Percentiles rank a stretch among this genome's conserved stretches.
These are phyloP conservation scores for Bradypodion ventrale DNA, from an alignment of 2,797 vertebrate species.

Conservation along the genomic window DNA sequence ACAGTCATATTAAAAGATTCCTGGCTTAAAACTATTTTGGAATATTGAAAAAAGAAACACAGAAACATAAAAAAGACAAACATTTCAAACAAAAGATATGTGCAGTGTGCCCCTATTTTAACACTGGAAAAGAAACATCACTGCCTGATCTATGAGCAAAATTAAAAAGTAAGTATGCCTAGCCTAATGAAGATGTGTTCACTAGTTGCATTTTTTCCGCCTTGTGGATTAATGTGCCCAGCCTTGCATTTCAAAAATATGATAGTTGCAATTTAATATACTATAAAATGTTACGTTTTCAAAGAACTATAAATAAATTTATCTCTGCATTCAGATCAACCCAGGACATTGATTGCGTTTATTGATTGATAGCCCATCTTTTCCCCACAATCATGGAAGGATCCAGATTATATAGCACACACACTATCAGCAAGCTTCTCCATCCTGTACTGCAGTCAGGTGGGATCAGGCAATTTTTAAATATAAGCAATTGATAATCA, in stretches of 20 bases:
- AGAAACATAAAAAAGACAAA: too few relatives aligned
- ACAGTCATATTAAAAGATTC: too few relatives aligned
- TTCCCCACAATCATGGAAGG: neutral
- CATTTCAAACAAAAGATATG: too few relatives aligned
- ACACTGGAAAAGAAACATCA: too few relatives aligned
- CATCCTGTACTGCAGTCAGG: too few relatives aligned
- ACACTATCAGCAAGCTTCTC: neutral
- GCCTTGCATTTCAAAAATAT: neutral
- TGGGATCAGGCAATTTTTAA: neutral
- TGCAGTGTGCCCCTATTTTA: too few relatives aligned
- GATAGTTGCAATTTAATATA: neutral
- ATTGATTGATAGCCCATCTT: neutral
- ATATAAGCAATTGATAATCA: neutral
- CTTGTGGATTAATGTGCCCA: neutral
- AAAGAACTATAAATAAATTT: neutral
- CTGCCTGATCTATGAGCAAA: too few relatives aligned
- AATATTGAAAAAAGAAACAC: too few relatives aligned
- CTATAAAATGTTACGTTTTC: neutral
- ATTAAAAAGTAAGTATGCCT: too few relatives aligned
- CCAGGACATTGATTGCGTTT: neutral
- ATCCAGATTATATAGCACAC: neutral
- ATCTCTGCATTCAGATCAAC: neutral
- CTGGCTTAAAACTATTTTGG: too few relatives aligned
- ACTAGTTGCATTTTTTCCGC: neutral
- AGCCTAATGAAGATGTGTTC: too few relatives aligned